Percentiles rank a stretch among this genome's conserved stretches.
phyloP scores from a whole-genome alignment of 2,113 vertebrate genomes.

The Hypanus sabinus region DNA sequence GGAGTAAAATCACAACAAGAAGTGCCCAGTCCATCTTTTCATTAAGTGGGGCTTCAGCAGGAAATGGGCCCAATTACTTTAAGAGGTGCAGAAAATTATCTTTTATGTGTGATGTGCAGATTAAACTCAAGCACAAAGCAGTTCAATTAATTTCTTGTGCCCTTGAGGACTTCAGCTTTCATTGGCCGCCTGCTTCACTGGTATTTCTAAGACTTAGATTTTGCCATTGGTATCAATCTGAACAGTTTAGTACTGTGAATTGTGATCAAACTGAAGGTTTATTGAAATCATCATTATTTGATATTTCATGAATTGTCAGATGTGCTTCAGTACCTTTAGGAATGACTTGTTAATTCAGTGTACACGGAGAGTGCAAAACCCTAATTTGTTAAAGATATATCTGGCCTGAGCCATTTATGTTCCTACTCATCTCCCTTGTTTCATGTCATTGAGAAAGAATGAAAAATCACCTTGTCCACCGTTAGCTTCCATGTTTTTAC shows the following conservation, averaged over 20 bases:
- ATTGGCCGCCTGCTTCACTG: neutral
- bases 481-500: neutral
- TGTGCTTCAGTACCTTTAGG: neutral
- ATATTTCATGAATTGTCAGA: neutral
- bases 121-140: too few species aligned
- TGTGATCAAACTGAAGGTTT: neutral
- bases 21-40: too few species aligned
- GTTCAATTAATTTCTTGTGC: neutral
- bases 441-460: neutral
- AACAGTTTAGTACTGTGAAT: neutral
- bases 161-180: neutral
- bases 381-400: constrained; percentile 36
- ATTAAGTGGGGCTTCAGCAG: too few species aligned
- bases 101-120: too few species aligned
- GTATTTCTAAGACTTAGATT: neutral
- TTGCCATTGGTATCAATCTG: neutral
- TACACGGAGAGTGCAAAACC: constrained; percentile 38
- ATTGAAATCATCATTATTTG: neutral
- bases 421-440: neutral
- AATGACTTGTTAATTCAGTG: neutral
- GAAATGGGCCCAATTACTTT: too few species aligned
- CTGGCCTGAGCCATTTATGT: constrained; percentile 35
- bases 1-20: too few species aligned
- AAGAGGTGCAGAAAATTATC: too few species aligned
- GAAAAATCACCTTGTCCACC: constrained; percentile 25